phyloP scores from a whole-genome alignment of 2,113 vertebrate species.

The Paracanthobrama guichenoti region DNA sequence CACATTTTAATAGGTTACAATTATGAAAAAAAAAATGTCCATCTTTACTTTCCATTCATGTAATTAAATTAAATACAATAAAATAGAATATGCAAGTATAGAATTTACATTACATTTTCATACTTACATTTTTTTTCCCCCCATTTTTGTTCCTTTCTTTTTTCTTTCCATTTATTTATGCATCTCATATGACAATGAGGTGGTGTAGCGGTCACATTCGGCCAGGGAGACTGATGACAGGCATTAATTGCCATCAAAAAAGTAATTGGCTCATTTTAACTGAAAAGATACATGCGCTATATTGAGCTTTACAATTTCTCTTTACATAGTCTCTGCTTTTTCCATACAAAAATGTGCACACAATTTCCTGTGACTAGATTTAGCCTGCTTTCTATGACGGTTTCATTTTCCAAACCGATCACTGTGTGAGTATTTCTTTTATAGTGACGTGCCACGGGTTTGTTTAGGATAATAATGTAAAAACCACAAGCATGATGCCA shows the following conservation, averaged over 20 bases:
- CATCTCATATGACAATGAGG: too few relatives aligned
- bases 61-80: too few relatives aligned
- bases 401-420: conserved; percentile 7
- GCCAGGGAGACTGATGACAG: too few relatives aligned
- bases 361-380: background rate
- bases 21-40: too few relatives aligned
- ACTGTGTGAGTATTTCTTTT: background rate
- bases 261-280: background rate
- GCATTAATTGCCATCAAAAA: background rate
- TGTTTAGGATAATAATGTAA: conserved; percentile 26
- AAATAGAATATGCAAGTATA: too few relatives aligned
- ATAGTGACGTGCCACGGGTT: background rate
- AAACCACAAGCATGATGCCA: background rate
- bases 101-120: too few relatives aligned
- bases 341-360: conserved; percentile 8
- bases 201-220: too few relatives aligned
- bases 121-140: too few relatives aligned
- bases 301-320: background rate
- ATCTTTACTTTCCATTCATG: too few relatives aligned
- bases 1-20: too few relatives aligned
- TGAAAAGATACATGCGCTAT: background rate
- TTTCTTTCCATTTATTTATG: too few relatives aligned
- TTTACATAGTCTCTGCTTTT: background rate
- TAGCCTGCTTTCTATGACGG: background rate
- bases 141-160: too few relatives aligned